Base-by-base conservation (phyloP, 2,113 vertebrate genomes). In the Pteronura brasiliensis region DNA sequence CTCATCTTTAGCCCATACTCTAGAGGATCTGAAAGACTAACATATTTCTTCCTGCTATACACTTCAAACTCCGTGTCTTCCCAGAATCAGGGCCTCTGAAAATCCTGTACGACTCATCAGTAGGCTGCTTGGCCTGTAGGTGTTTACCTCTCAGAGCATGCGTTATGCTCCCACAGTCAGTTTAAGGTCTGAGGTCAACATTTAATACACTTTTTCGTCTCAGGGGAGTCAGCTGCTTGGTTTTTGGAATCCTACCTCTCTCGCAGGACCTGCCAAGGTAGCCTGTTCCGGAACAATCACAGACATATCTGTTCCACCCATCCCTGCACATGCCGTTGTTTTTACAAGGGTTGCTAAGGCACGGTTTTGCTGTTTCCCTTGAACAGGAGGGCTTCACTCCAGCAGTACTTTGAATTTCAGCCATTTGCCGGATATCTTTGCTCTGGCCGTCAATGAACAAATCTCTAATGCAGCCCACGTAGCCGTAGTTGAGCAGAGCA, bases 401-500 rank as follows among this genome's bases (percentile, higher is more conserved):
- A 27, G 99, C 98, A 27, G 99, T 99, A 83, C 99, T 99, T 97
- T 99, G 99, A 93, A 99, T 96, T 98, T 99, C 99, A 39, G 99
- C 99, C 98, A 99, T 99, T 91, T 99, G 99, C 49, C 99, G 99
- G 88, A 99, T 99, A 65, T 99, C 99, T 98, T 99, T 99, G 98
- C 99, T 99, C 98, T 99, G 99, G 82, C 99, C 99, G 9, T 99
- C 99, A 85, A 99, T 99, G 98, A 99, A 99, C 77, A 99, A 99
- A 98, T 99, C 99, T 97, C 99, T 98, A 96, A 99, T 99, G 99
- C 99, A 99, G 98, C 99, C 99, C n/a, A 99, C 99, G 0, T 99
- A 99, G 97, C 99, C 99, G 0, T 99, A 99, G 99, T 99, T 99
- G 88, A 99, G 99, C 96, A 99, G 99, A 2, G 99, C 99, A 49